Evolutionary conservation across 2,888 invertebrate species (phyloP).

Genomic region (Ametastegia equiseti): DNA sequence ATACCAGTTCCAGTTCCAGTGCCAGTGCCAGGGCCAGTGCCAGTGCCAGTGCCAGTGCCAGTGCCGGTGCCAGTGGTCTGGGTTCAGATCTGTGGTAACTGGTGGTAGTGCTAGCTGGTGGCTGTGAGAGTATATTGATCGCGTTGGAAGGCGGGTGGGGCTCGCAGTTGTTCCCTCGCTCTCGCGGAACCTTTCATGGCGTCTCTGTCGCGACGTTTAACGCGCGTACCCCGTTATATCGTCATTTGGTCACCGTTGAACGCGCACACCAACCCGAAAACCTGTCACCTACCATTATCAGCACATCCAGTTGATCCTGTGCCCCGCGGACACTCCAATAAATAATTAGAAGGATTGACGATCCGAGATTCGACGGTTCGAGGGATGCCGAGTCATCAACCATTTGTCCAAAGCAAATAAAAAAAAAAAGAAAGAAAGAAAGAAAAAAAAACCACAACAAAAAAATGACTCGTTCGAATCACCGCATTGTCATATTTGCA

Average conservation of each 20-base stretch:
- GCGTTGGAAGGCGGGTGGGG: slow-evolving; percentile 60
- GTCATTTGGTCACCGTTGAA: slow-evolving; percentile 21
- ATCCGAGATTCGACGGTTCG: not conserved
- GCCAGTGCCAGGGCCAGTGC: not conserved
- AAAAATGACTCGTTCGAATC: not conserved
- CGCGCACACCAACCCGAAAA: not conserved
- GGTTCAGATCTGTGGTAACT: slow-evolving; percentile 5
- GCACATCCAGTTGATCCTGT: not conserved
- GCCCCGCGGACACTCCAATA: not conserved
- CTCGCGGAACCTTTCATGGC: slow-evolving; percentile 14
- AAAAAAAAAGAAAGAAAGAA: too few species aligned
- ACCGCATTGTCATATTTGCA: not conserved
- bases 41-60: not conserved
- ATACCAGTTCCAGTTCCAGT: slow-evolving; percentile 7
- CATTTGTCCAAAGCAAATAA: not conserved
- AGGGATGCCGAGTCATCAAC: not conserved
- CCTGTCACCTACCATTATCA: slow-evolving; percentile 14
- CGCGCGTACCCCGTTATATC: not conserved
- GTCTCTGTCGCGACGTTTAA: slow-evolving; percentile 28
- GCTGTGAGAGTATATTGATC: slow-evolving; percentile 72
- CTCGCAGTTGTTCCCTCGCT: slow-evolving; percentile 37
- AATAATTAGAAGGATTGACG: slow-evolving; percentile 26
- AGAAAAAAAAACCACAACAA: too few species aligned
- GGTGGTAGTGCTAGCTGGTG: slow-evolving; percentile 53
- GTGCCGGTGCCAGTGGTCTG: slow-evolving; percentile 5